These are phyloP conservation scores for Panagrolaimus sp. DNA, from an alignment of 1,140 invertebrate genomes.

Conservation along the genomic window DNA sequence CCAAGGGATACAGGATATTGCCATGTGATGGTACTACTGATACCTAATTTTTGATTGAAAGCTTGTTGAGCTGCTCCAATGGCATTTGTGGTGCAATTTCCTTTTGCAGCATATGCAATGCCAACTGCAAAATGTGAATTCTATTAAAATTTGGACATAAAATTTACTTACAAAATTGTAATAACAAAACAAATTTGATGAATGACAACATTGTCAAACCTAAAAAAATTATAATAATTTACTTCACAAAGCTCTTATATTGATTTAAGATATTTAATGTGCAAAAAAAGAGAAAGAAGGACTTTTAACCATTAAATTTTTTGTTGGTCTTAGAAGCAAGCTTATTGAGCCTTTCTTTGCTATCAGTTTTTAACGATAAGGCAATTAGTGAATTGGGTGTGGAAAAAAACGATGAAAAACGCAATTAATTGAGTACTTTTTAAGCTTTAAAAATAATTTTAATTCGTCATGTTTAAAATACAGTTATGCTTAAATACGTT, in stretches of 20 bases:
- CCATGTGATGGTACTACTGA: neutral
- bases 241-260: neutral
- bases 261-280: no score
- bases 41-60: neutral
- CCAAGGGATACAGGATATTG: neutral
- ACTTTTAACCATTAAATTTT: no score
- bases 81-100: neutral
- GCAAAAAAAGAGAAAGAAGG: no score
- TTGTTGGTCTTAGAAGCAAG: no score
- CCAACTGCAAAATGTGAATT: neutral
- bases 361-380: conserved; percentile 3
- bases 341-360: no score
- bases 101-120: neutral
- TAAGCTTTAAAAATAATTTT: neutral
- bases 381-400: conserved; percentile 3
- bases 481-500: neutral
- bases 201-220: conserved; percentile 15
- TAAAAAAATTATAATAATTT: conserved; percentile 8
- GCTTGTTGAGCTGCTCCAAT: neutral
- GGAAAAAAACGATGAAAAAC: neutral
- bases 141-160: neutral
- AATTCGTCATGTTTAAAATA: neutral
- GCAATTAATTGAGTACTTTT: neutral
- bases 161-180: neutral
- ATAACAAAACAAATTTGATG: conserved; percentile 2